Evolutionary conservation across 1,140 invertebrate genomes (phyloP).

Genomic region (Euura lappo): DNA sequence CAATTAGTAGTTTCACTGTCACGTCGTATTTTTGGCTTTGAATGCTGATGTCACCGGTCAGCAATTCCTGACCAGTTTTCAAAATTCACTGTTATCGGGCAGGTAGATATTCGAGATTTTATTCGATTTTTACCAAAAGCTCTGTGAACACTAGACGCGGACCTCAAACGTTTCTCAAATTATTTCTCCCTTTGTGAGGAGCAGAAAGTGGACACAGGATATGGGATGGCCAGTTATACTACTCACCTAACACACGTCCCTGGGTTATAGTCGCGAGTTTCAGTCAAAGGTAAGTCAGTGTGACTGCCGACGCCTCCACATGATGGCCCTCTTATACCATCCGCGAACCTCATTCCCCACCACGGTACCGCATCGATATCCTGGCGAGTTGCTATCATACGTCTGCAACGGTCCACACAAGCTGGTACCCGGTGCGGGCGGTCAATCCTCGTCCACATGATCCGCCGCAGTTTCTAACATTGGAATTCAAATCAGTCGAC

Average conservation of each 20-base stretch:
- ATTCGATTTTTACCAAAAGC: no score
- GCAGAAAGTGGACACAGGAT: neutral
- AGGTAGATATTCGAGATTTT: no score
- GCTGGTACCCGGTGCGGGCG: constrained; percentile 19
- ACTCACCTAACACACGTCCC: constrained; percentile 43
- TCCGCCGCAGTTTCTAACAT: constrained; percentile 1
- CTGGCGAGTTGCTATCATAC: constrained; percentile 35
- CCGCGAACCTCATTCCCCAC: constrained; percentile 27
- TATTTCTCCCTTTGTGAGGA: neutral
- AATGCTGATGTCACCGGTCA: neutral
- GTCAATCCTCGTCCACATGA: constrained; percentile 11
- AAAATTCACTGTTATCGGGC: no score
- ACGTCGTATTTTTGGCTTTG: neutral
- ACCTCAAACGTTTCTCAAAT: no score
- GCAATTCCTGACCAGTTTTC: no score
- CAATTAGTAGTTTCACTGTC: constrained; percentile 1
- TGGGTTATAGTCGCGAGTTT: constrained; percentile 38
- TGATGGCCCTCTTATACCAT: constrained; percentile 53
- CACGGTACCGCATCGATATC: constrained; percentile 25
- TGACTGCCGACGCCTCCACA: constrained; percentile 54
- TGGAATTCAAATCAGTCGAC: neutral
- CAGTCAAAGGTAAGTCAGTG: constrained; percentile 50
- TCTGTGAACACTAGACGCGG: no score
- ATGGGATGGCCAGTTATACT: constrained; percentile 15
- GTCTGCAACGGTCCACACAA: constrained; percentile 37